phyloP scores from a whole-genome alignment of 2,888 invertebrate genomes.

The Nycteola revayana region DNA sequence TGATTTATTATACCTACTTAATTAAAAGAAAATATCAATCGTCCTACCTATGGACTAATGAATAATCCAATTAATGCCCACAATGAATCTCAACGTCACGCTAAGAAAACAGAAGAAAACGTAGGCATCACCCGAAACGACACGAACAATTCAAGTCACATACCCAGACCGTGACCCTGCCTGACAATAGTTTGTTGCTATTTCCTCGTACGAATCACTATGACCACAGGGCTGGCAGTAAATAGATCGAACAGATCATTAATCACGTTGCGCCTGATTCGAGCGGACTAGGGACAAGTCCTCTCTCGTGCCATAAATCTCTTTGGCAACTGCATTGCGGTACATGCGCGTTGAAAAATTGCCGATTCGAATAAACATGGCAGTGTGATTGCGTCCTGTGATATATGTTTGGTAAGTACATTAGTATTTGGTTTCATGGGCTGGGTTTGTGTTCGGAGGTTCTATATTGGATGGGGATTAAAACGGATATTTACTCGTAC shows the following conservation, averaged over 20 bases:
- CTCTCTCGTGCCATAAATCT: conserved; percentile 64
- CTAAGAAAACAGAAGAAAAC: too few species aligned
- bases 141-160: neutral
- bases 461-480: neutral
- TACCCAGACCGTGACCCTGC: neutral
- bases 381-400: conserved; percentile 46
- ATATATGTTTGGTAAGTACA: conserved; percentile 20
- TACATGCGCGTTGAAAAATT: conserved; percentile 65
- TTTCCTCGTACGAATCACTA: conserved; percentile 33
- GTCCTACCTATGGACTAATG: too few species aligned
- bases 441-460: conserved; percentile 24
- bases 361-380: conserved; percentile 69
- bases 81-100: too few species aligned
- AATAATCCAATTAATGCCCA: too few species aligned
- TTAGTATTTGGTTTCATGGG: conserved; percentile 19
- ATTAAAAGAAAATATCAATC: too few species aligned
- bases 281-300: conserved; percentile 53
- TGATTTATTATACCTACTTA: too few species aligned
- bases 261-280: conserved; percentile 61
- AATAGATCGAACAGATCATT: conserved; percentile 62
- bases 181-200: conserved; percentile 19
- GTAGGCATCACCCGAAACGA: too few species aligned
- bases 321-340: conserved; percentile 66
- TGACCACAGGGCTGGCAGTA: conserved; percentile 39
- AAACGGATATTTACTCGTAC: too few species aligned